Conservation (phyloP, 2,797 vertebrate genomes). For the Myiotriccus ornatus region DNA sequence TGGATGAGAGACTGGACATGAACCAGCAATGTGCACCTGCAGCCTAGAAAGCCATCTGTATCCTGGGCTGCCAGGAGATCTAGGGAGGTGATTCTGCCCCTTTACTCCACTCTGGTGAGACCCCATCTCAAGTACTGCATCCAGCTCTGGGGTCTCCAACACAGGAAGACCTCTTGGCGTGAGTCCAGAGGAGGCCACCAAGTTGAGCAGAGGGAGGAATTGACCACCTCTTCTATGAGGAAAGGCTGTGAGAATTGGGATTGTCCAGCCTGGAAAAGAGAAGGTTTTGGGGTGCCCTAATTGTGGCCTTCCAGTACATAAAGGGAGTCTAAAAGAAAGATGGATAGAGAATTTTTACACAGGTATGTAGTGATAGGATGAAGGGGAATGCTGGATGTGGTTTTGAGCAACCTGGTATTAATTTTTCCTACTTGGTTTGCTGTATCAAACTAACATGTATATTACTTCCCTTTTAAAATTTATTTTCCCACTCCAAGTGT, state of each 20-base stretch:
- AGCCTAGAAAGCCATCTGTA: fast-evolving
- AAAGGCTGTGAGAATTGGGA: not conserved
- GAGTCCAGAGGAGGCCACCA: not conserved
- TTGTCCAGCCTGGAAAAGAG: not conserved
- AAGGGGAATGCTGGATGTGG: not conserved
- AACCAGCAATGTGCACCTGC: fast-evolving
- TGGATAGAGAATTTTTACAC: not conserved
- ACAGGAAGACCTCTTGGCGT: not conserved
- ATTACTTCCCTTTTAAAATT: not conserved
- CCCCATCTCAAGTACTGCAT: fast-evolving
- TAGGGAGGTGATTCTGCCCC: not conserved
- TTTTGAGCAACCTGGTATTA: not conserved
- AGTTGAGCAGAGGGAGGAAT: not conserved
- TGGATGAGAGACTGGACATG: not conserved
- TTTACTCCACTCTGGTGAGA: not conserved
- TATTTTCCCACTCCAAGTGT: not conserved
- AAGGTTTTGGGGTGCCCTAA: not conserved
- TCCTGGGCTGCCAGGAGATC: not conserved
- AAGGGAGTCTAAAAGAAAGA: not conserved
- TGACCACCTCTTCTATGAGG: not conserved
- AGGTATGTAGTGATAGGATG: not conserved
- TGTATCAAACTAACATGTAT: not conserved
- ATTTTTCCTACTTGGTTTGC: not conserved
- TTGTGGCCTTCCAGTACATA: not conserved
- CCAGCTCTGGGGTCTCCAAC: not conserved